Evolutionary conservation across 2,888 invertebrate genomes (phyloP).

Genomic region (Aelia acuminata): DNA sequence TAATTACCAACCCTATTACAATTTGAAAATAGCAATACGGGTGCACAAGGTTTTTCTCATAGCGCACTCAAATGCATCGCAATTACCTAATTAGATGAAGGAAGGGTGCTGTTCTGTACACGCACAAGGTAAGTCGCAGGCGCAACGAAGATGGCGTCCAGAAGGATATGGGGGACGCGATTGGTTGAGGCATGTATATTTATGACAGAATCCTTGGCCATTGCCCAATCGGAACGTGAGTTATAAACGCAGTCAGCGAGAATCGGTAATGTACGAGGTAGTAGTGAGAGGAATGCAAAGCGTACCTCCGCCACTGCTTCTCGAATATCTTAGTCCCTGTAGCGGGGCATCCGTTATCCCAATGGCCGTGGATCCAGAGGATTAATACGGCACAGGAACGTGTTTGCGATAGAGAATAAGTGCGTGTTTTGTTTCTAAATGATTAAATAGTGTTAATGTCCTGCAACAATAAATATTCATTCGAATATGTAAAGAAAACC

Average conservation of each 20-base stretch:
- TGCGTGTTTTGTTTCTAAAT: background rate
- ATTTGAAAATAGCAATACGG: background rate
- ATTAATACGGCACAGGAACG: background rate
- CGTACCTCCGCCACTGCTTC: background rate
- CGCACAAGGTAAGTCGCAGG: slow-evolving; percentile 6
- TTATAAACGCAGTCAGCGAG: slow-evolving; percentile 34
- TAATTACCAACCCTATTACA: background rate
- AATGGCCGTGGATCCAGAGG: background rate
- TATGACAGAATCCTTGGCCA: slow-evolving; percentile 33
- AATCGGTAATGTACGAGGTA: slow-evolving; percentile 24
- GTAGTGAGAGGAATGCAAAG: background rate
- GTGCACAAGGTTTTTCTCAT: background rate
- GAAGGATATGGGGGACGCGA: slow-evolving; percentile 26
- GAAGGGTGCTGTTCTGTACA: slow-evolving; percentile 1
- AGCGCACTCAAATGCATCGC: background rate
- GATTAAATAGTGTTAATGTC: no score
- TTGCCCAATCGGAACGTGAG: slow-evolving; percentile 50
- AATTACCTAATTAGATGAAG: slow-evolving; percentile 14
- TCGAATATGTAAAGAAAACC: no score
- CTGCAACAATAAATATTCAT: no score
- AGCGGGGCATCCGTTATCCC: background rate
- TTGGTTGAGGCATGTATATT: slow-evolving; percentile 34
- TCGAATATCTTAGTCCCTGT: background rate
- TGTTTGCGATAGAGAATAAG: background rate
- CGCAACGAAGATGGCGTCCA: slow-evolving; percentile 18